A percentile compares a stretch with the other conserved stretches of the same genome.
These are phyloP conservation scores for Enteromius thamalakanensis DNA, from an alignment of 2,797 vertebrate genomes.

Conservation along the genomic window DNA sequence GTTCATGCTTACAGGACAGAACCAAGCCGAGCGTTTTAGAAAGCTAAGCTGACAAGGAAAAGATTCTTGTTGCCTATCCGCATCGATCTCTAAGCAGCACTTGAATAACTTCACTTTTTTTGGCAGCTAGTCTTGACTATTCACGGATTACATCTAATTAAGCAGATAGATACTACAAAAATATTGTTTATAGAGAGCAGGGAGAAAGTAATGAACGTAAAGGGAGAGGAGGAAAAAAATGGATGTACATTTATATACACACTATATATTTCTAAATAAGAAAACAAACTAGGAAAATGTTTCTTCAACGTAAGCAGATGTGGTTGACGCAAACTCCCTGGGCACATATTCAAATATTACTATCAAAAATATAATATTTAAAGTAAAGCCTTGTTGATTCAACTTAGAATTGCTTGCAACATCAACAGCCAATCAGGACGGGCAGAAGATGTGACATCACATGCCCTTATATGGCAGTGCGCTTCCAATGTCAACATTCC, in stretches of 20 bases:
- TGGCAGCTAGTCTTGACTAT: constrained; percentile 40
- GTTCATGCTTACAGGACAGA: constrained; percentile 50
- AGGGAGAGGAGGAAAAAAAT: not conserved
- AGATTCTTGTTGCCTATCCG: constrained; percentile 3
- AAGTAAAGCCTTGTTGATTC: constrained; percentile 55
- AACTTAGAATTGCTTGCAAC: constrained; percentile 31
- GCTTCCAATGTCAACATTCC: not conserved
- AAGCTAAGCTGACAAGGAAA: constrained; percentile 23
- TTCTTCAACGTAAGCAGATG: constrained; percentile 5
- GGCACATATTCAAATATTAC: constrained; percentile 53
- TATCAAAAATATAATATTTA: constrained; percentile 61
- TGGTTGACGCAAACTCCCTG: constrained; percentile 40
- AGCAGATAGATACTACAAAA: constrained; percentile 35
- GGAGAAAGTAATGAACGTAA: not conserved
- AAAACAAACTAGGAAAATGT: not conserved
- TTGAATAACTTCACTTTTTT: constrained; percentile 27
- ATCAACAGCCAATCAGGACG: constrained; percentile 12
- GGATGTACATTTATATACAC: constrained; percentile 35
- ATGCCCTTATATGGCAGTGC: constrained; percentile 24
- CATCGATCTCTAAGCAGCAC: constrained; percentile 33
- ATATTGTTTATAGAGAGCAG: constrained; percentile 9
- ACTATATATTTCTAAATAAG: constrained; percentile 32
- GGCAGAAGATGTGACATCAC: constrained; percentile 28
- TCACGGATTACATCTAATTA: constrained; percentile 21
- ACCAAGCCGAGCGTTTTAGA: constrained; percentile 20